Conservation (phyloP, 2,888 invertebrate genomes). For the Gryllus longicercus region DNA sequence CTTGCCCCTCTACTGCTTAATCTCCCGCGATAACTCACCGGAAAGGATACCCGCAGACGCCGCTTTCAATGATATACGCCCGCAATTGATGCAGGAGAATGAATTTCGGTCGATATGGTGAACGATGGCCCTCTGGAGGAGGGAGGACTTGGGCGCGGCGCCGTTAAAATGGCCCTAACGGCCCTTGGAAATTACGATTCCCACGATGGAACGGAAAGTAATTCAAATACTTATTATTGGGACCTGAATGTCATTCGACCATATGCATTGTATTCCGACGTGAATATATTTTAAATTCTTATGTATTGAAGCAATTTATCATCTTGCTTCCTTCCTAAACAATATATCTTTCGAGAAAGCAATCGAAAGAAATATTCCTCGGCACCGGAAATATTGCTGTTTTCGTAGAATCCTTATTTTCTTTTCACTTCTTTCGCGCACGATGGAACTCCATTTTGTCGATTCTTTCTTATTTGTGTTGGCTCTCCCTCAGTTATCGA, state of each 20-base stretch:
- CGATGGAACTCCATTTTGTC: too few relatives aligned
- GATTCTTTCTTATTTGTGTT: too few relatives aligned
- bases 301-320: conserved; percentile 6
- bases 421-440: too few relatives aligned
- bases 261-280: background rate
- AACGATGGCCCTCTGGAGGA: background rate
- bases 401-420: background rate
- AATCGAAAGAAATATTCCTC: background rate
- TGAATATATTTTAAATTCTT: background rate
- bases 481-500: too few relatives aligned
- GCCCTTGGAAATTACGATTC: too few relatives aligned
- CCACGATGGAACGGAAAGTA: background rate
- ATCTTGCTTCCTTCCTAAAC: background rate
- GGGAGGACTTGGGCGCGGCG: background rate
- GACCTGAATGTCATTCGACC: background rate
- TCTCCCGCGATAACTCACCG: conserved; percentile 1
- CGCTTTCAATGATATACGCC: conserved; percentile 11
- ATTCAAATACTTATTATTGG: background rate
- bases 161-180: background rate
- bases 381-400: conserved; percentile 5
- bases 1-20: background rate
- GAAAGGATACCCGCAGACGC: background rate
- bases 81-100: background rate
- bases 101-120: conserved; percentile 1
- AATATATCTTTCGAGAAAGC: background rate